phyloP scores from a whole-genome alignment of 2,797 vertebrate genomes.

The Steatocranus sp. region DNA sequence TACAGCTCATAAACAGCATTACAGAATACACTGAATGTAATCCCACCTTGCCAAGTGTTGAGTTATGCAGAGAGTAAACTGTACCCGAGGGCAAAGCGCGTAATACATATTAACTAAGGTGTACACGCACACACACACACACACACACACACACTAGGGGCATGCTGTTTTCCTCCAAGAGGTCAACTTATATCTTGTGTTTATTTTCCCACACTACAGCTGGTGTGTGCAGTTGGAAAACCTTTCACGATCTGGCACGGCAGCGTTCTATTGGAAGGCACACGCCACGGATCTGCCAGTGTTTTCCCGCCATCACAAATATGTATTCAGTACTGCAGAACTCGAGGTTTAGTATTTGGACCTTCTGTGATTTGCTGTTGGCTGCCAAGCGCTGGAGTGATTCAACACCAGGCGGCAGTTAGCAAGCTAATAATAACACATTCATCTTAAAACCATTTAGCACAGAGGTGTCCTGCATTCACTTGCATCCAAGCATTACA shows the following conservation, averaged over 20 bases:
- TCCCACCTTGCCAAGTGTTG: conserved; percentile 5
- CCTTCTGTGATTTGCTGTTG: conserved; percentile 54
- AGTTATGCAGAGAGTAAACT: not conserved
- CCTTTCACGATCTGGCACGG: conserved; percentile 40
- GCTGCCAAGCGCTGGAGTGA: conserved; percentile 57
- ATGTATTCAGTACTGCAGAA: conserved; percentile 63
- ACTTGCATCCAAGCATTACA: conserved; percentile 3
- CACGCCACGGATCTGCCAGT: conserved; percentile 39
- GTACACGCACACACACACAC: not conserved
- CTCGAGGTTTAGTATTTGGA: conserved; percentile 49
- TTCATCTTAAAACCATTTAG: conserved; percentile 36
- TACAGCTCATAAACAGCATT: conserved; percentile 1
- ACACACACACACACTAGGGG: not conserved
- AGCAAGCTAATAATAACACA: conserved; percentile 49
- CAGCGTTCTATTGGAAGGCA: conserved; percentile 28
- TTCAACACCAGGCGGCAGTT: conserved; percentile 47
- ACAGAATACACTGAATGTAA: not conserved
- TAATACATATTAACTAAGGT: conserved; percentile 17
- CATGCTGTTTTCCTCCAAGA: conserved; percentile 6
- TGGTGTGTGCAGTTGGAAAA: conserved; percentile 49
- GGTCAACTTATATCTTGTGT: conserved; percentile 8
- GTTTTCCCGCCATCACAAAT: conserved; percentile 64
- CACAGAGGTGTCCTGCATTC: not conserved
- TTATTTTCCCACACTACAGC: conserved; percentile 47
- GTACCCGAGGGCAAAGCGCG: not conserved